These are phyloP conservation scores for Orientallactaga bullata DNA, from an alignment of 2,113 vertebrate genomes.

Conservation along the genomic window DNA sequence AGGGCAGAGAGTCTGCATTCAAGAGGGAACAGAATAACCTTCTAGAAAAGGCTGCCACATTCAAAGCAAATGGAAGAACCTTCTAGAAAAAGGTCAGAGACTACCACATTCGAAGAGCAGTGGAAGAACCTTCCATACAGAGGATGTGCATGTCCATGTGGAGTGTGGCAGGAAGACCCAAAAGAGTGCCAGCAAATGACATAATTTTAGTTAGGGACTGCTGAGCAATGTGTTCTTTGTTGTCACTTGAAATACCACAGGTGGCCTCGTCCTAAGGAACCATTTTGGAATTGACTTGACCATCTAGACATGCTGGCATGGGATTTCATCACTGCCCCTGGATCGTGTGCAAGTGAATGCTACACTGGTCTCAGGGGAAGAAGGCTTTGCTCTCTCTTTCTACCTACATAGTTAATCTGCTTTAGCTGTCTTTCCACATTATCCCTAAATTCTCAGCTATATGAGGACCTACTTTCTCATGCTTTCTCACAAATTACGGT, in stretches of 20 bases:
- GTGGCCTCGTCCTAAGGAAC: neutral
- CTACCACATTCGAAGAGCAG: too few relatives aligned
- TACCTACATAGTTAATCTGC: neutral
- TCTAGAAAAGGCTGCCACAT: too few relatives aligned
- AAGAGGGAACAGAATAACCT: too few relatives aligned
- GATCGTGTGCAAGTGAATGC: neutral
- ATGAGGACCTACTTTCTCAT: neutral
- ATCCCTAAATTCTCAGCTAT: conserved; percentile 20
- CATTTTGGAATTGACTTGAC: neutral
- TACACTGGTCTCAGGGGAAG: neutral
- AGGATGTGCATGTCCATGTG: neutral
- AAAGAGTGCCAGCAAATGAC: neutral
- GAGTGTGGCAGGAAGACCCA: neutral
- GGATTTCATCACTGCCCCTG: neutral
- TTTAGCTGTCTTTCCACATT: neutral
- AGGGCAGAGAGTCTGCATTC: too few relatives aligned
- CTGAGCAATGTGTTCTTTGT: neutral
- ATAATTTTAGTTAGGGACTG: neutral
- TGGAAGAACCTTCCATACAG: neutral
- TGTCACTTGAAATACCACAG: neutral
- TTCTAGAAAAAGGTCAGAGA: neutral
- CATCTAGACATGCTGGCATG: neutral
- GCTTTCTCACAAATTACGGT: neutral
- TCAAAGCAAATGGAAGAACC: too few relatives aligned
- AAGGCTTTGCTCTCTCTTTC: neutral